Evolutionary conservation across 2,888 invertebrate genomes (phyloP).

Genomic region (Anticlea derivata): DNA sequence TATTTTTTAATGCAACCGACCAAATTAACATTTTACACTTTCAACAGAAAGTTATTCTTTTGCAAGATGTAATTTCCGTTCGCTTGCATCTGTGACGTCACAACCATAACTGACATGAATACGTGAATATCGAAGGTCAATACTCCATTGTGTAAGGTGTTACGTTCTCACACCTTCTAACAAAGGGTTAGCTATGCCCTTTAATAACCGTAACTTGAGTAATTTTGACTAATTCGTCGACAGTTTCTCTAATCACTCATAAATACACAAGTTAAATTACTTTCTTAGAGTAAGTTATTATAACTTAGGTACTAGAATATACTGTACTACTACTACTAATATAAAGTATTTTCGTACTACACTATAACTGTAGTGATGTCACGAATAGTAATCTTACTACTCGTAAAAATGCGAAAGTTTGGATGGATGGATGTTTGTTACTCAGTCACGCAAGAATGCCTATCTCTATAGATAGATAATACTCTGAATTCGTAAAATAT

Average conservation of each 20-base stretch:
- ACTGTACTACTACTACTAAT: too few species aligned
- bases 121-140: constrained; percentile 39
- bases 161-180: constrained; percentile 29
- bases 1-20: constrained; percentile 1
- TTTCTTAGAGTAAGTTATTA: too few species aligned
- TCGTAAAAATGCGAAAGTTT: too few species aligned
- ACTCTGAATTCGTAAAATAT: too few species aligned
- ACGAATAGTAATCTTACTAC: too few species aligned
- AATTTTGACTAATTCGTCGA: constrained; percentile 28
- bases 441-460: too few species aligned
- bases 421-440: too few species aligned
- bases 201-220: constrained; percentile 35
- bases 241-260: constrained; percentile 19
- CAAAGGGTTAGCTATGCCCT: constrained; percentile 33
- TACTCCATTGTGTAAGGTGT: constrained; percentile 39
- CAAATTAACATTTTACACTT: constrained; percentile 14
- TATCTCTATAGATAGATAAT: too few species aligned
- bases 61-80: background rate
- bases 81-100: constrained; percentile 8
- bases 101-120: constrained; percentile 16
- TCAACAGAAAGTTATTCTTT: constrained; percentile 3
- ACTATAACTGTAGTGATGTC: too few species aligned
- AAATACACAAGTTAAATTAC: background rate
- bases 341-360: too few species aligned
- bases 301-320: too few species aligned